Conservation (phyloP, 2,113 vertebrate species). For the Columbina picui region DNA sequence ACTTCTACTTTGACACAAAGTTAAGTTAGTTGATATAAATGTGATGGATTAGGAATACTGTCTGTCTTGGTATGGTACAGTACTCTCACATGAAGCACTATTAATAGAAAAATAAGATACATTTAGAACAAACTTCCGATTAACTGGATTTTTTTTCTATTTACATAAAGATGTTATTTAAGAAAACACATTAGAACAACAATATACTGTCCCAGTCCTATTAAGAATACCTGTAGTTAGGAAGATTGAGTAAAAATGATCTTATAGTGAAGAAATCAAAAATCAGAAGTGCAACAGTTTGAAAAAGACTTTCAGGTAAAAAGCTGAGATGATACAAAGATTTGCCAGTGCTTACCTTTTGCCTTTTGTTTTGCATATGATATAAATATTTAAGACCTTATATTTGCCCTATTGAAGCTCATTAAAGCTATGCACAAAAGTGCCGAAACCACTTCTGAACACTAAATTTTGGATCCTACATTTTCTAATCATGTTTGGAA, state of each 20-base stretch:
- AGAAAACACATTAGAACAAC: background rate
- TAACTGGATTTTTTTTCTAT: background rate
- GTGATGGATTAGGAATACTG: background rate
- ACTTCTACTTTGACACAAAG: background rate
- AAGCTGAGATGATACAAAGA: background rate
- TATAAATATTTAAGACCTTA: background rate
- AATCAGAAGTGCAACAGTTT: background rate
- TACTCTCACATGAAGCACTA: background rate
- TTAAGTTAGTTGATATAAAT: background rate
- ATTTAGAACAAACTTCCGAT: background rate
- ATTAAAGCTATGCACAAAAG: background rate
- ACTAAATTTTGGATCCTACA: background rate
- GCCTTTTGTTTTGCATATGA: background rate
- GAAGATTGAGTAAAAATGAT: background rate
- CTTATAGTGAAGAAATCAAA: background rate
- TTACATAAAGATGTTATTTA: background rate
- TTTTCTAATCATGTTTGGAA: background rate
- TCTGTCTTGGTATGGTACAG: background rate
- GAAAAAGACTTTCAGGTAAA: background rate
- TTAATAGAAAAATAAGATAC: accelerated
- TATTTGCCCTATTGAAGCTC: background rate
- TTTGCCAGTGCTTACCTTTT: background rate
- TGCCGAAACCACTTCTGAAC: background rate
- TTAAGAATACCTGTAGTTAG: background rate
- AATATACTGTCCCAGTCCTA: background rate